A percentile compares a stretch with the other conserved stretches of the same genome.
phyloP scores from a whole-genome alignment of 2,888 invertebrate species.

The Lasioglossum villosulum region DNA sequence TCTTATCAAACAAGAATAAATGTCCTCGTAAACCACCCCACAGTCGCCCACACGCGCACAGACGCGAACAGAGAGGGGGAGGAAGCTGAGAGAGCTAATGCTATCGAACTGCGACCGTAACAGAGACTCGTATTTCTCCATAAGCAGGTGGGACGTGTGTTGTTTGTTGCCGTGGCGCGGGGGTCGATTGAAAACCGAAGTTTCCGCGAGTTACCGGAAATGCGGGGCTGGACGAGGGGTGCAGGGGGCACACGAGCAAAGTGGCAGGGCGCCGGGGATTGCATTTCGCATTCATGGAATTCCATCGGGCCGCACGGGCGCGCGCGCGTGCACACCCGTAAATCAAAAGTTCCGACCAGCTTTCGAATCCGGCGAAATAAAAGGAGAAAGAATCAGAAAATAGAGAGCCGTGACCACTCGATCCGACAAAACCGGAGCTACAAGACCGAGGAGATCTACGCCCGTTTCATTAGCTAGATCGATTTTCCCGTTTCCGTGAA shows the following conservation, averaged over 20 bases:
- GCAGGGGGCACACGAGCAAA: background rate
- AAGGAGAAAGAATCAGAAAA: background rate
- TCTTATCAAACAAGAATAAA: slow-evolving; percentile 9
- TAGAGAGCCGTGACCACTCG: background rate
- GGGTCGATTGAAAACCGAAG: slow-evolving; percentile 75
- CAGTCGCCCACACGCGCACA: background rate
- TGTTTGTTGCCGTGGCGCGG: slow-evolving; percentile 66
- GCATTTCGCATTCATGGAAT: slow-evolving; percentile 82
- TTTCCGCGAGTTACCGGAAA: slow-evolving; percentile 61
- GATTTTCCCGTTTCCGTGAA: background rate
- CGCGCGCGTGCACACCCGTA: slow-evolving; percentile 60
- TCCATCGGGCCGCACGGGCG: slow-evolving; percentile 62
- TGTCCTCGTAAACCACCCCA: background rate
- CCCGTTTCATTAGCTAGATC: background rate
- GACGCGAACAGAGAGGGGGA: background rate
- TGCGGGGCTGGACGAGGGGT: background rate
- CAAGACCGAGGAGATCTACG: background rate
- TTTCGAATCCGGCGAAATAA: slow-evolving; percentile 25
- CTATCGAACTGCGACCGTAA: background rate
- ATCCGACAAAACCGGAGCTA: background rate
- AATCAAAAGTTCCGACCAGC: slow-evolving; percentile 76
- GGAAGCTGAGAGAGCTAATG: background rate
- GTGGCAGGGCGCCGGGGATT: slow-evolving; percentile 66
- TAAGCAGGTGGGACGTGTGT: slow-evolving; percentile 5
- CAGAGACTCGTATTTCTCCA: slow-evolving; percentile 6